phyloP scores from a whole-genome alignment of 2,888 invertebrate genomes.

The Folsomia candida region DNA sequence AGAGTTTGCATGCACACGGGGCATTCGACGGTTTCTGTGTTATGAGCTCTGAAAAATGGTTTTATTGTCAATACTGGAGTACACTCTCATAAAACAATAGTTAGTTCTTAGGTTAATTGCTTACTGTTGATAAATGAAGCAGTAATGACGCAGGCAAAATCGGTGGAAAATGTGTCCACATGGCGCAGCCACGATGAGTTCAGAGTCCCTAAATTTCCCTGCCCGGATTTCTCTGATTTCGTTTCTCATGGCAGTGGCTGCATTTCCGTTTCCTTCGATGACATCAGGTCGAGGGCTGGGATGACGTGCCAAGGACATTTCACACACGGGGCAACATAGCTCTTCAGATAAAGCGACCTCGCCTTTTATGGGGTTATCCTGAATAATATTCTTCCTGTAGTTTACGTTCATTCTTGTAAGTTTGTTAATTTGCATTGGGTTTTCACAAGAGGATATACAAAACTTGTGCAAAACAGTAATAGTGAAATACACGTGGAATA shows the following conservation, averaged over 20 bases:
- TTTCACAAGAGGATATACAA: too few relatives aligned
- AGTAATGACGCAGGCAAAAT: slow-evolving; percentile 35
- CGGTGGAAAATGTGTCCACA: slow-evolving; percentile 38
- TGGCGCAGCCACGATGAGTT: slow-evolving; percentile 28
- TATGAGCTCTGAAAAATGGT: slow-evolving; percentile 9
- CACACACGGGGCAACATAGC: slow-evolving; percentile 37
- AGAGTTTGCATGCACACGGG: slow-evolving; percentile 26
- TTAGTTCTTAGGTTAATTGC: too few relatives aligned
- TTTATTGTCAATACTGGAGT: too few relatives aligned
- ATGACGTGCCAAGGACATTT: slow-evolving; percentile 26
- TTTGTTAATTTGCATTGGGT: too few relatives aligned
- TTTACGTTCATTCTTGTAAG: too few relatives aligned
- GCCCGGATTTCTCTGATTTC: slow-evolving; percentile 7
- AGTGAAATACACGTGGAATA: too few relatives aligned
- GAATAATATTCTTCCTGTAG: not conserved
- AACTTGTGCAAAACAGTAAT: too few relatives aligned
- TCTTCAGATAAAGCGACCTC: slow-evolving; percentile 23
- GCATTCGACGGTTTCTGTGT: slow-evolving; percentile 17
- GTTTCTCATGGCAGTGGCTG: not conserved
- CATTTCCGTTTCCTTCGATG: not conserved
- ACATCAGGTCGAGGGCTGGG: not conserved
- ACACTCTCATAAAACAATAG: too few relatives aligned
- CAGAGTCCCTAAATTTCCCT: slow-evolving; percentile 16
- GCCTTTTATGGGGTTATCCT: not conserved
- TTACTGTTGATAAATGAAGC: slow-evolving; percentile 31